Conservation (phyloP, 2,888 invertebrate species). For the Cephus nigrinus region DNA sequence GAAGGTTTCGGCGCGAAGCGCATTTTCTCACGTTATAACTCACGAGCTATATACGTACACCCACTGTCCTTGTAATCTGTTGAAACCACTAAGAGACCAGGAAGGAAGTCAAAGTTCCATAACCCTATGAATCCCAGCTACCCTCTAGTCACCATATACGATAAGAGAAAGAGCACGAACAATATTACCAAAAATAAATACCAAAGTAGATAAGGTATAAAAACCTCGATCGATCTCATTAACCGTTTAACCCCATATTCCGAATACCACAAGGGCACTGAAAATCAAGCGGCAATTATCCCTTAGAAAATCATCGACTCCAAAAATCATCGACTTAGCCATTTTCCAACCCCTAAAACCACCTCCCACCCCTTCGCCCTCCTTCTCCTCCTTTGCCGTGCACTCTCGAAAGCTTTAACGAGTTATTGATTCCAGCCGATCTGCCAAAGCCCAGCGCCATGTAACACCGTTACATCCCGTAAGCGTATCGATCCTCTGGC, state of each 20-base stretch:
- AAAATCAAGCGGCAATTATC: neutral
- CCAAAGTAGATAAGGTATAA: neutral
- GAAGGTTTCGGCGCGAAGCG: neutral
- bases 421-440: neutral
- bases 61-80: neutral
- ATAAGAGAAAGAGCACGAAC: neutral
- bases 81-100: neutral
- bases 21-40: neutral
- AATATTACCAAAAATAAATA: too few species aligned
- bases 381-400: neutral
- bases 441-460: neutral
- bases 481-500: neutral
- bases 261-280: fast-evolving
- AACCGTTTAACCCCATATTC: too few species aligned
- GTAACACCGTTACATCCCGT: neutral
- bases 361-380: neutral
- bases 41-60: neutral
- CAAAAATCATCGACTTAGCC: neutral
- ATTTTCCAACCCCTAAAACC: neutral
- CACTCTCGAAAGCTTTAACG: neutral
- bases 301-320: neutral
- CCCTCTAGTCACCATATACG: neutral
- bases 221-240: too few species aligned
- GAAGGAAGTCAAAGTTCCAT: neutral
- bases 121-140: neutral